Conservation (phyloP, 2,888 invertebrate species). For the Pollenia angustigena region DNA sequence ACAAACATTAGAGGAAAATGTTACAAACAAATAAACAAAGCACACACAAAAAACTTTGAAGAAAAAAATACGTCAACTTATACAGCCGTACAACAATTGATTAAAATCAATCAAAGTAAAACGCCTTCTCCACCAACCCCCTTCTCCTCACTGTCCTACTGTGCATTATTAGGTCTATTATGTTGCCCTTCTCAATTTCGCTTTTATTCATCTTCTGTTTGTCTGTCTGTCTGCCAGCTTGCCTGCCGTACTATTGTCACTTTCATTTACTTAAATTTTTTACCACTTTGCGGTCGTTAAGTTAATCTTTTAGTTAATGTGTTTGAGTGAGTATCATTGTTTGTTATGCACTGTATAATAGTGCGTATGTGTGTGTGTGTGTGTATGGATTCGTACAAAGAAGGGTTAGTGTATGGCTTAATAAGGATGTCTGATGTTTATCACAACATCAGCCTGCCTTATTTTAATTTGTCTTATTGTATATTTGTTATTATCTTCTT, state of each 20-base stretch:
- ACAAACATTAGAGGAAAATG: conserved; percentile 56
- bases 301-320: conserved; percentile 63
- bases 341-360: no score
- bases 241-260: conserved; percentile 32
- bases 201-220: conserved; percentile 19
- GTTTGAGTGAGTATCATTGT: background rate
- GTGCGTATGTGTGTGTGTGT: background rate
- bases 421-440: conserved; percentile 71
- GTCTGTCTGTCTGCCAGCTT: conserved; percentile 13
- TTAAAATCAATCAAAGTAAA: conserved; percentile 71
- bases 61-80: background rate
- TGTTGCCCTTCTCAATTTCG: conserved; percentile 39
- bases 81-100: conserved; percentile 56
- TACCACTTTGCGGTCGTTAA: conserved; percentile 73
- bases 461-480: conserved; percentile 71
- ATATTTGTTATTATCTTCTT: conserved; percentile 30
- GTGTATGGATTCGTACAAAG: background rate
- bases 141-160: conserved; percentile 7
- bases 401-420: conserved; percentile 53
- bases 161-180: conserved; percentile 66
- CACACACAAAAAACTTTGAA: conserved; percentile 35
- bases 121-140: conserved; percentile 56
- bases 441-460: conserved; percentile 60
- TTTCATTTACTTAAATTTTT: conserved; percentile 51
- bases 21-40: conserved; percentile 47